Conservation (phyloP, 2,888 invertebrate species). For the Andrena trimmerana region DNA sequence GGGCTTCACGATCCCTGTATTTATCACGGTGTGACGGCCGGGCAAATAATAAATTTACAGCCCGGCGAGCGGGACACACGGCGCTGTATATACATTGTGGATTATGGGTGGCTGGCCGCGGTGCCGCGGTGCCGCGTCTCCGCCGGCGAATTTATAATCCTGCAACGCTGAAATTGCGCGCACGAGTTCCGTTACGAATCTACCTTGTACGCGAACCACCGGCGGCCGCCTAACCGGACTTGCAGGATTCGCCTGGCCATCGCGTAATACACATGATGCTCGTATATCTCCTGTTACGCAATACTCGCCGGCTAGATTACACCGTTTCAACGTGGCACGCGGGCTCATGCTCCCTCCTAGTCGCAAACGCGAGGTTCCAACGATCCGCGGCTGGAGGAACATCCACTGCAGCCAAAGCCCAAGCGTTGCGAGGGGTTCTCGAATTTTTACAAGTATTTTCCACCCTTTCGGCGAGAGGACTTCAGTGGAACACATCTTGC, state of each 20-base stretch:
- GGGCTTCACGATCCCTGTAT: constrained; percentile 7
- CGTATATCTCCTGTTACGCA: constrained; percentile 62
- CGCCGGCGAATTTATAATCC: constrained; percentile 62
- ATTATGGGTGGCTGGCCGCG: constrained; percentile 31
- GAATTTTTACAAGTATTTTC: too few species aligned
- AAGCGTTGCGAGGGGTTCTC: too few species aligned
- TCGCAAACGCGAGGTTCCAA: constrained; percentile 7
- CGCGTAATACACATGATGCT: constrained; percentile 59
- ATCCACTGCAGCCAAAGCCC: too few species aligned
- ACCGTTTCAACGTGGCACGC: constrained; percentile 44
- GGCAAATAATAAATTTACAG: constrained; percentile 50
- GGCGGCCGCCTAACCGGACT: constrained; percentile 59
- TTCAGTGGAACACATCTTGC: too few species aligned
- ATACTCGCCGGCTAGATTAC: constrained; percentile 55
- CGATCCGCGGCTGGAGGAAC: not conserved
- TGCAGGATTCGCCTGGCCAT: constrained; percentile 56
- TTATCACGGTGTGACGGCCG: constrained; percentile 23
- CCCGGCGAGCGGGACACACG: constrained; percentile 20
- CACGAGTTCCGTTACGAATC: constrained; percentile 67
- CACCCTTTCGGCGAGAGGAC: not conserved
- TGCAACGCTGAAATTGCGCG: constrained; percentile 59
- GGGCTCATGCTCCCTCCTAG: constrained; percentile 12
- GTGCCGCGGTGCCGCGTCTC: constrained; percentile 7
- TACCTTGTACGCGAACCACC: constrained; percentile 54
- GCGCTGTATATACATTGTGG: constrained; percentile 30